phyloP scores from a whole-genome alignment of 1,140 invertebrate species.

The Drosophila pandora region DNA sequence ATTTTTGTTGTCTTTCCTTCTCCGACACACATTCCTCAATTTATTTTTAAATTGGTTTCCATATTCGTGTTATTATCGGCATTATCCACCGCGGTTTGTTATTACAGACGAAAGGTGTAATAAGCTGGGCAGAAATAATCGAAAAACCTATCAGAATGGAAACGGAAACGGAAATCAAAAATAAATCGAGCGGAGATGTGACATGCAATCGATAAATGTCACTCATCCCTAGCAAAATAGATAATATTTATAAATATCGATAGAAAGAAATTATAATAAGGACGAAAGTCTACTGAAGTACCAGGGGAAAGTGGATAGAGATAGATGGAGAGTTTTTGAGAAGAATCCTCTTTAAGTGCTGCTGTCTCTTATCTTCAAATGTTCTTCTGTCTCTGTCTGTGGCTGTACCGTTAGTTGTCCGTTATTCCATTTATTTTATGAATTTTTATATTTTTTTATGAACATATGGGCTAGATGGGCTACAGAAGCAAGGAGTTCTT shows the following conservation, averaged over 20 bases:
- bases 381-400: constrained; percentile 17
- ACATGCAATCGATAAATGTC: constrained; percentile 34
- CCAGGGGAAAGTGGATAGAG: not conserved
- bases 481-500: constrained; percentile 3
- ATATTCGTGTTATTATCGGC: too few species aligned
- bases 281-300: constrained; percentile 17
- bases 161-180: constrained; percentile 29
- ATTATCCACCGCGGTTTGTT: not conserved
- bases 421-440: not conserved
- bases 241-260: constrained; percentile 2
- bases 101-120: not conserved
- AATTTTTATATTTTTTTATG: not conserved
- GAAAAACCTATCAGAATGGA: not conserved
- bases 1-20: not conserved
- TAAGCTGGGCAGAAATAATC: constrained; percentile 18
- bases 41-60: not conserved
- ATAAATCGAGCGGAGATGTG: constrained; percentile 35
- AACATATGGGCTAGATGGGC: not conserved
- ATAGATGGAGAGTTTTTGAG: not conserved
- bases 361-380: constrained; percentile 6
- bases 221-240: constrained; percentile 15
- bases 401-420: constrained; percentile 8
- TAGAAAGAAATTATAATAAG: not conserved
- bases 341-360: constrained; percentile 1
- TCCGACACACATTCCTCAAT: not conserved